phyloP scores from a whole-genome alignment of 1,140 invertebrate genomes.

The Steinernema feltiae region DNA sequence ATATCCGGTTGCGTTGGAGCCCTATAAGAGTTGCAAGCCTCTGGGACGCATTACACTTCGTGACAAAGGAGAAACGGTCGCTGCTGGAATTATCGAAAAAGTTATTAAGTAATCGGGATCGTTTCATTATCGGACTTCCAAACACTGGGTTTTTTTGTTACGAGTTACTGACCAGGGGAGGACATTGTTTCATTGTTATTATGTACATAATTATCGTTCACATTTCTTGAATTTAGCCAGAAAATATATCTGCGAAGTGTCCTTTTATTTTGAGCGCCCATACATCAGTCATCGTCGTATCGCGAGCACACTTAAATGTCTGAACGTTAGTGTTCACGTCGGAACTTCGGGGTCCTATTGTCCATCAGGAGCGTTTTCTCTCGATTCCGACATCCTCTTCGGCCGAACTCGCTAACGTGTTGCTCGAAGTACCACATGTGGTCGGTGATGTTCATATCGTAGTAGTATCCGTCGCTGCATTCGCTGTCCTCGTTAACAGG shows the following conservation, averaged over 20 bases:
- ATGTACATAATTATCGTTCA: too few species aligned
- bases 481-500: constrained; percentile 30
- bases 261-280: too few species aligned
- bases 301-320: too few species aligned
- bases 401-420: constrained; percentile 30
- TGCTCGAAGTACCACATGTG: constrained; percentile 36
- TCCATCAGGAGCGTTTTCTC: background rate
- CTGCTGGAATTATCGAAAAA: constrained; percentile 34
- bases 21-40: constrained; percentile 28
- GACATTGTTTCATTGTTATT: too few species aligned
- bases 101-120: background rate
- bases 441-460: constrained; percentile 26
- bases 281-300: too few species aligned
- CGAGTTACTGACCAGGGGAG: background rate
- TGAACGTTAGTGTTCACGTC: background rate
- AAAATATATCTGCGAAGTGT: too few species aligned
- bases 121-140: too few species aligned
- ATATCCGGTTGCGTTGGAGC: constrained; percentile 26
- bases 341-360: background rate
- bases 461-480: constrained; percentile 31
- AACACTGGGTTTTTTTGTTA: background rate
- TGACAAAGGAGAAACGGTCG: constrained; percentile 27
- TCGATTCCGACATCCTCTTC: constrained; percentile 11
- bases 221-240: too few species aligned
- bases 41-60: constrained; percentile 32